Percentiles rank a stretch among this genome's conserved stretches.
These are phyloP conservation scores for Andrena flavipes DNA, from an alignment of 2,888 invertebrate genomes.

Conservation along the genomic window DNA sequence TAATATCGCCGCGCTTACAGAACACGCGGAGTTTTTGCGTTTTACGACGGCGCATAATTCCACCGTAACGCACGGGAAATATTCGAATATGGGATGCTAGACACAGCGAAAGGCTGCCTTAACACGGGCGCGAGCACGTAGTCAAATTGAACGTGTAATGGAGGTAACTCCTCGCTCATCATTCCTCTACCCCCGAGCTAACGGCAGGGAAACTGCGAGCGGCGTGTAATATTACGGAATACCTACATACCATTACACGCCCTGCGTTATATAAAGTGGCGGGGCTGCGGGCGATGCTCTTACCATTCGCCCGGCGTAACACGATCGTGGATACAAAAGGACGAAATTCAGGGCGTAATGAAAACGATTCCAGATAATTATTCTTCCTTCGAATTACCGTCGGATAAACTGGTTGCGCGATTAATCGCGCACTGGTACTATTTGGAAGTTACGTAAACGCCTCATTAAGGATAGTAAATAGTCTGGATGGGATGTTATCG, in stretches of 20 bases:
- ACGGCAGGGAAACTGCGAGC: constrained; percentile 70
- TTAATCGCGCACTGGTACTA: neutral
- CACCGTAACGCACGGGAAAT: constrained; percentile 29
- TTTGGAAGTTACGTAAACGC: neutral
- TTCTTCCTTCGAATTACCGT: constrained; percentile 21
- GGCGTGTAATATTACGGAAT: constrained; percentile 79
- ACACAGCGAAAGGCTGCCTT: constrained; percentile 20
- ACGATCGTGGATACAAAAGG: constrained; percentile 22
- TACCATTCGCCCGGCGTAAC: constrained; percentile 9
- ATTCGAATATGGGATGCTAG: constrained; percentile 21
- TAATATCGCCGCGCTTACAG: neutral
- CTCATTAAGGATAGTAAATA: neutral
- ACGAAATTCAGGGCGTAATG: constrained; percentile 28
- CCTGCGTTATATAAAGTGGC: constrained; percentile 51
- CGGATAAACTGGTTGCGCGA: neutral
- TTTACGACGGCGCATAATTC: constrained; percentile 32
- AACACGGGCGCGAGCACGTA: constrained; percentile 35
- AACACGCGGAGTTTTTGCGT: neutral
- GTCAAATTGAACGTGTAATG: constrained; percentile 68
- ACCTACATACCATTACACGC: constrained; percentile 72
- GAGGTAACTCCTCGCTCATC: constrained; percentile 70
- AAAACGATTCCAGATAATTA: constrained; percentile 27
- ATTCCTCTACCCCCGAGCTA: constrained; percentile 51
- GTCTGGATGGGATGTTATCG: constrained; percentile 1
- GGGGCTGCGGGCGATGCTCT: constrained; percentile 17